phyloP scores from a whole-genome alignment of 2,888 invertebrate genomes.

The Stomorhina lunata region DNA sequence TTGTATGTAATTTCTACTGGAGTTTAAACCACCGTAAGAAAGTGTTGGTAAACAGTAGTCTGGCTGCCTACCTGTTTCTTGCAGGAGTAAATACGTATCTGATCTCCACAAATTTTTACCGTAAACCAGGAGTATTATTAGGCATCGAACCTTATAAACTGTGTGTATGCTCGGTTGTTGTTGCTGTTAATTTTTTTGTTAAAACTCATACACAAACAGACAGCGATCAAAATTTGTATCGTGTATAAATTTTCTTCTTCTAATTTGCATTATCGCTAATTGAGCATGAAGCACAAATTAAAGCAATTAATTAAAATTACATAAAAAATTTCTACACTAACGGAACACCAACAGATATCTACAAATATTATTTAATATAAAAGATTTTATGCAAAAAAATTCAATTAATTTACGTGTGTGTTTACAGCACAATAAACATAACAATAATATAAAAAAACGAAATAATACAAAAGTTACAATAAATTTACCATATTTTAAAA shows the following conservation, averaged over 20 bases:
- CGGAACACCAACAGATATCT: not conserved
- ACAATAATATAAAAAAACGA: not conserved
- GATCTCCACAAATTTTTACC: conserved; percentile 38
- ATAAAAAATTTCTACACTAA: not conserved
- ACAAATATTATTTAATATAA: not conserved
- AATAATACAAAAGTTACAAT: not conserved
- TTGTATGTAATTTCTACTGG: conserved; percentile 6
- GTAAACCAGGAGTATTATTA: conserved; percentile 37
- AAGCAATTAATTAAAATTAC: conserved; percentile 37
- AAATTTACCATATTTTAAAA: not conserved
- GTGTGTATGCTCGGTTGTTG: conserved; percentile 25
- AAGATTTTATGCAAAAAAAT: not conserved
- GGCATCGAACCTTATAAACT: conserved; percentile 21
- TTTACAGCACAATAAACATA: not conserved
- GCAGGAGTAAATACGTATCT: conserved; percentile 30
- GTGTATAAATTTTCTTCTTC: conserved; percentile 27
- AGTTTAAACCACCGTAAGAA: conserved; percentile 7
- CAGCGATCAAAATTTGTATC: conserved; percentile 40
- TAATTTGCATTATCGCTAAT: conserved; percentile 41
- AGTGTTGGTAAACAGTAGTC: conserved; percentile 2
- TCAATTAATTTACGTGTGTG: not conserved
- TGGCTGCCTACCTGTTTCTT: conserved; percentile 6
- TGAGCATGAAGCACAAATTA: conserved; percentile 45
- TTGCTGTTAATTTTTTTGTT: conserved; percentile 33
- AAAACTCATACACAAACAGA: conserved; percentile 33